Conservation (phyloP, 2,888 invertebrate species). For the Amphiduros pacificus region DNA sequence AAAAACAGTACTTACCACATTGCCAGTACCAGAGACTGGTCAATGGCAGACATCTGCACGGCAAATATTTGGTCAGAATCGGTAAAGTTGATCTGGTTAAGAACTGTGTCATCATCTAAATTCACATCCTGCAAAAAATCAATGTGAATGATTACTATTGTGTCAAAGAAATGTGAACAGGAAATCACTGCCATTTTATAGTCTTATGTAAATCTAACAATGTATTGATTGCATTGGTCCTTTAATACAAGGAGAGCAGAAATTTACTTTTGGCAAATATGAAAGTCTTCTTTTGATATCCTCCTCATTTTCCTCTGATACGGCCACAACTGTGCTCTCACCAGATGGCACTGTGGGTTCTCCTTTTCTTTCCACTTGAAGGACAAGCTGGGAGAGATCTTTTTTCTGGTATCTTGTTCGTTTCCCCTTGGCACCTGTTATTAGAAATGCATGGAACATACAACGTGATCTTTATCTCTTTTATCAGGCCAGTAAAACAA, state of each 20-base stretch:
- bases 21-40: constrained; percentile 59
- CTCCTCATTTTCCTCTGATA: too few relatives aligned
- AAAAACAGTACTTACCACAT: constrained; percentile 6
- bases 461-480: too few relatives aligned
- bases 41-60: constrained; percentile 68
- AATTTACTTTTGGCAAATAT: too few relatives aligned
- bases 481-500: too few relatives aligned
- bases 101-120: constrained; percentile 83
- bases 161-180: too few relatives aligned
- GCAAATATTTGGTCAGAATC: constrained; percentile 60
- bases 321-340: too few relatives aligned
- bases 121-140: constrained; percentile 64
- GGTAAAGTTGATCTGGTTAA: constrained; percentile 76
- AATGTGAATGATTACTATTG: not conserved
- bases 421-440: constrained; percentile 75
- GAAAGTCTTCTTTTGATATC: too few relatives aligned
- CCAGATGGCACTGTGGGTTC: not conserved
- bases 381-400: constrained; percentile 78
- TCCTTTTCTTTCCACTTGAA: constrained; percentile 65
- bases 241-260: too few relatives aligned
- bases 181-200: too few relatives aligned
- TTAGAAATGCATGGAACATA: not conserved
- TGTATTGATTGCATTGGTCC: too few relatives aligned
- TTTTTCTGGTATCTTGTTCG: constrained; percentile 86
- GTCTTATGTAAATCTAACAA: too few relatives aligned